Percentiles rank a stretch among this genome's conserved stretches.
phyloP scores from a whole-genome alignment of 2,113 vertebrate genomes.

The Columbina picui region DNA sequence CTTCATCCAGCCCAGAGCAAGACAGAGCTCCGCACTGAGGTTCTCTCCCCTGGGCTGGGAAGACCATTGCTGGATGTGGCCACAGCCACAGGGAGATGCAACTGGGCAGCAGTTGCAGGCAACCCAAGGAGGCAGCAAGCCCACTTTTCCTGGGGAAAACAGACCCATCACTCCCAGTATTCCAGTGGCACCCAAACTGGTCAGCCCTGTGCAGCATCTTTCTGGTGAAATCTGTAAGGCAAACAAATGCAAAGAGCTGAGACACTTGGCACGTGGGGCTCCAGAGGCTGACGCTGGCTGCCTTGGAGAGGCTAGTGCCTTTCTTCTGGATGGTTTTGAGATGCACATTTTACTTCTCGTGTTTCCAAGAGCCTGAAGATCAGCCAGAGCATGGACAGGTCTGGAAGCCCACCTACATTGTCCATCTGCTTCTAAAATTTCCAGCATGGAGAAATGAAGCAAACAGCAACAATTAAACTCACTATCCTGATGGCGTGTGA shows the following conservation, averaged over 20 bases:
- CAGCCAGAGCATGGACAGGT: not conserved
- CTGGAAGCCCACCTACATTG: not conserved
- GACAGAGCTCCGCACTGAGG: not conserved
- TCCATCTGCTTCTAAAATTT: not conserved
- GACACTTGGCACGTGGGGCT: accelerated
- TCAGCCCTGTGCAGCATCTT: not conserved
- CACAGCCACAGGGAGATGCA: not conserved
- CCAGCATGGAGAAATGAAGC: accelerated
- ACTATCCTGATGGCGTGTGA: not conserved
- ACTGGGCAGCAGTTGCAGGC: accelerated
- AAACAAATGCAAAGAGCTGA: not conserved
- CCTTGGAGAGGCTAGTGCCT: not conserved
- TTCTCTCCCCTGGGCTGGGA: not conserved
- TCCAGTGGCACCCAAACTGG: not conserved
- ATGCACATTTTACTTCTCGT: not conserved
- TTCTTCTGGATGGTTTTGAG: not conserved
- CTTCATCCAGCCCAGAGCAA: not conserved
- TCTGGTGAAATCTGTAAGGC: not conserved
- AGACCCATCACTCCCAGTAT: not conserved
- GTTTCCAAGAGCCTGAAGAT: not conserved
- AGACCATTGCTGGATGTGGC: not conserved
- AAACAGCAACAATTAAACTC: not conserved
- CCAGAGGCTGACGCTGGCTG: not conserved
- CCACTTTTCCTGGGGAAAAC: not conserved
- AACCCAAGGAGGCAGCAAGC: not conserved